Percentiles rank a stretch among this genome's conserved stretches.
Evolutionary conservation across 2,888 invertebrate genomes (phyloP).

Genomic region (Stegophylla sp.): DNA sequence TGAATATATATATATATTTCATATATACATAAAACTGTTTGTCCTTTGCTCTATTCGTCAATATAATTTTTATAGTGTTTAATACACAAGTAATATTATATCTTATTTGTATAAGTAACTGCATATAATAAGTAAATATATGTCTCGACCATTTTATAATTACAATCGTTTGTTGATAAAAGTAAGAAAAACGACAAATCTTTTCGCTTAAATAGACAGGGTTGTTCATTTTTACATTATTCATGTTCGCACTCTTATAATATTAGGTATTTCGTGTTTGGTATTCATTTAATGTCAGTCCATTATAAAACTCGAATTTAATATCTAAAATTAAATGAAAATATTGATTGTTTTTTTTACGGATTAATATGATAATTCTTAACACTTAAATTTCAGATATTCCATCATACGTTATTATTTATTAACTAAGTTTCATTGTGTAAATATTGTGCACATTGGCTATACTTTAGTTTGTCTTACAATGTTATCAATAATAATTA

Average conservation of each 20-base stretch:
- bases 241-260: conserved; percentile 47
- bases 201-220: conserved; percentile 53
- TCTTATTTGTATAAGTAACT: conserved; percentile 43
- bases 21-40: conserved; percentile 34
- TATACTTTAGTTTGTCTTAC: conserved; percentile 26
- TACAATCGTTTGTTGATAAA: conserved; percentile 29
- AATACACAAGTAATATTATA: conserved; percentile 40
- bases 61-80: conserved; percentile 42
- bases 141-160: conserved; percentile 38
- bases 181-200: conserved; percentile 37
- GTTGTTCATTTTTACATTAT: conserved; percentile 53
- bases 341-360: conserved; percentile 19
- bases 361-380: conserved; percentile 18
- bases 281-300: conserved; percentile 29
- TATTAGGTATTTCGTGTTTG: conserved; percentile 38
- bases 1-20: neutral
- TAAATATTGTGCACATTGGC: conserved; percentile 35
- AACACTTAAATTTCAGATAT: conserved; percentile 12
- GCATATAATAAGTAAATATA: conserved; percentile 47
- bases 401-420: conserved; percentile 10
- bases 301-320: conserved; percentile 34
- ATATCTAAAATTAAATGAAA: neutral
- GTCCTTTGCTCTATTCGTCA: conserved; percentile 50
- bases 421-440: conserved; percentile 40
- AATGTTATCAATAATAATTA: conserved; percentile 36